Evolutionary conservation across 2,113 vertebrate species (phyloP).

Genomic region (Dolichotis patagonum): DNA sequence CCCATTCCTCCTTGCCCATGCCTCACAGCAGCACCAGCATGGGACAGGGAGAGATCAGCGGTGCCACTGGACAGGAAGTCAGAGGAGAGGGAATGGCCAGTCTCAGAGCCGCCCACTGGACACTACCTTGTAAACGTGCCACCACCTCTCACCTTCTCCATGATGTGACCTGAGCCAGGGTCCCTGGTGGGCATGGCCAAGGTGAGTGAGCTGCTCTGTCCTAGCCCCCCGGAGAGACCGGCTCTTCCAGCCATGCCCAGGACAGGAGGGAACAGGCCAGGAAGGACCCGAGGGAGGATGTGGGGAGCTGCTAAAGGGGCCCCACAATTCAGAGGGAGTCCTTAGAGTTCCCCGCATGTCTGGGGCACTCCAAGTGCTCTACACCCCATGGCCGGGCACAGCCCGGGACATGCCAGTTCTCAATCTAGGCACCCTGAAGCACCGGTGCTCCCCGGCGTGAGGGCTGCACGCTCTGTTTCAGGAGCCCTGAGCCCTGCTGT

Average conservation of each 20-base stretch:
- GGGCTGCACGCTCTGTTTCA: background rate
- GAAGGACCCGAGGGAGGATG: background rate
- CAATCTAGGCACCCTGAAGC: no score
- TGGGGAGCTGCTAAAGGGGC: background rate
- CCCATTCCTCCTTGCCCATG: rapidly evolving
- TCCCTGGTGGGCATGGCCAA: background rate
- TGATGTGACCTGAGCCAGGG: background rate
- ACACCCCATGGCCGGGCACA: background rate
- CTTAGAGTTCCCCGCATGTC: background rate
- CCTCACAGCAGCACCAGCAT: background rate
- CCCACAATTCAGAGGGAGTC: no score
- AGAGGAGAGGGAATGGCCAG: background rate
- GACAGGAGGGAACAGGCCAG: background rate
- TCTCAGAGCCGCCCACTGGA: background rate
- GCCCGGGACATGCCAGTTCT: background rate
- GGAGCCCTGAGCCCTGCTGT: background rate
- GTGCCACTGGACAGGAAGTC: no score
- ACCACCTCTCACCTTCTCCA: background rate
- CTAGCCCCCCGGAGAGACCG: background rate
- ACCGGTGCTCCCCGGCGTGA: background rate
- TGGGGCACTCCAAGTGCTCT: background rate
- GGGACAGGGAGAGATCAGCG: background rate
- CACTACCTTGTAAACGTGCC: background rate
- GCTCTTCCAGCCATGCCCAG: background rate
- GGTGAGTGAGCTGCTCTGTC: no score